Evolutionary conservation across 2,888 invertebrate species (phyloP).

Genomic region (Philereme transversata): DNA sequence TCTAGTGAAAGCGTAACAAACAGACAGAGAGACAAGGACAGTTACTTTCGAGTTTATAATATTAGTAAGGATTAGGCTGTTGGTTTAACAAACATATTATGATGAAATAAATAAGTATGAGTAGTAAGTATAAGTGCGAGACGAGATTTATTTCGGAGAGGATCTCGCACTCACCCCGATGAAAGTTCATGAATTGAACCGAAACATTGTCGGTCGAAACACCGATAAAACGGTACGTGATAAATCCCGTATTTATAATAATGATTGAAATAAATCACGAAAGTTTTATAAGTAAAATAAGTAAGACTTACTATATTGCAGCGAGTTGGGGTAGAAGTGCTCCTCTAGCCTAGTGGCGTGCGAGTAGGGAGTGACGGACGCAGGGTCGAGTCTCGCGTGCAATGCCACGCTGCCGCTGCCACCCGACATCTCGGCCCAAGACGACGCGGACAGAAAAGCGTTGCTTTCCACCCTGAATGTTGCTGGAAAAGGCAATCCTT

Average conservation of each 20-base stretch:
- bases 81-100: no score
- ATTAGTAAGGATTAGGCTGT: no score
- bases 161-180: no score
- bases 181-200: not conserved
- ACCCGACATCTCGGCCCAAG: slow-evolving; percentile 55
- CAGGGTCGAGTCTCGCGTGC: slow-evolving; percentile 81
- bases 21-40: no score
- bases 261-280: no score
- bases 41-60: no score
- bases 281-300: not conserved
- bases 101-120: no score
- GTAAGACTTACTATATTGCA: slow-evolving; percentile 88
- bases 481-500: slow-evolving; percentile 45
- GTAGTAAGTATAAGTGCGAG: no score
- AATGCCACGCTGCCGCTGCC: slow-evolving; percentile 54
- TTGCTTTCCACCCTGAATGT: slow-evolving; percentile 70
- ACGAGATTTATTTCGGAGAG: no score
- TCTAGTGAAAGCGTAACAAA: no score
- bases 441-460: slow-evolving; percentile 73
- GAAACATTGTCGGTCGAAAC: not conserved
- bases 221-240: no score
- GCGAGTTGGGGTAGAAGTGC: slow-evolving; percentile 92
- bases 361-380: slow-evolving; percentile 84
- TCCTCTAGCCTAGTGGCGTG: slow-evolving; percentile 90
- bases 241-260: no score